phyloP scores from a whole-genome alignment of 2,888 invertebrate genomes.

The Torymus tubicola region DNA sequence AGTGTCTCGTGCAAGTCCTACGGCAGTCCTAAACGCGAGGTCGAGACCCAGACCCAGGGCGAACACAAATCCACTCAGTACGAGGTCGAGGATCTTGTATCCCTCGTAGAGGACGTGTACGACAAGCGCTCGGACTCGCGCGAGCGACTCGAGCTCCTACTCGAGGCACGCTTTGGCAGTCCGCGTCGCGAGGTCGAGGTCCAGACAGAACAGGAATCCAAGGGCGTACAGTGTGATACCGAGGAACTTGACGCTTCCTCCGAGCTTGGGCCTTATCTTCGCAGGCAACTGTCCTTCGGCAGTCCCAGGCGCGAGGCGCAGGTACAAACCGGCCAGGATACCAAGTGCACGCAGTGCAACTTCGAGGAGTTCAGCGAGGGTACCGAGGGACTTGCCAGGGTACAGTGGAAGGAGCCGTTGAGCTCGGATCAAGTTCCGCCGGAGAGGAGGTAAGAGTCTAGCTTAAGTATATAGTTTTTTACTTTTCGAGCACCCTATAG shows the following conservation, averaged over 20 bases:
- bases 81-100: conserved; percentile 64
- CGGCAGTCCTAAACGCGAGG: conserved; percentile 68
- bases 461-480: no score
- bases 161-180: conserved; percentile 60
- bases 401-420: conserved; percentile 20
- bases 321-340: conserved; percentile 70
- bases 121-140: conserved; percentile 49
- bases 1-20: conserved; percentile 55
- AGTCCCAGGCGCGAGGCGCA: conserved; percentile 68
- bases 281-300: conserved; percentile 45
- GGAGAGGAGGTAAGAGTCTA: no score
- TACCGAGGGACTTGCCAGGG: neutral
- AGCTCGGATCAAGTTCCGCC: neutral
- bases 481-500: no score
- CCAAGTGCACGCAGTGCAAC: conserved; percentile 69
- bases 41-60: conserved; percentile 70
- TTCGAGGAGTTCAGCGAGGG: conserved; percentile 61
- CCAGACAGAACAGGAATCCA: conserved; percentile 70
- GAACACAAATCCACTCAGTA: conserved; percentile 71
- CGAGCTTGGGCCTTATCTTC: conserved; percentile 48
- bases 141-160: conserved; percentile 62
- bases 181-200: conserved; percentile 67
- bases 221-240: conserved; percentile 67
- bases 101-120: conserved; percentile 54
- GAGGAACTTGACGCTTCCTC: conserved; percentile 62